phyloP scores from a whole-genome alignment of 2,888 invertebrate species.

The Eucera pruinosa region DNA sequence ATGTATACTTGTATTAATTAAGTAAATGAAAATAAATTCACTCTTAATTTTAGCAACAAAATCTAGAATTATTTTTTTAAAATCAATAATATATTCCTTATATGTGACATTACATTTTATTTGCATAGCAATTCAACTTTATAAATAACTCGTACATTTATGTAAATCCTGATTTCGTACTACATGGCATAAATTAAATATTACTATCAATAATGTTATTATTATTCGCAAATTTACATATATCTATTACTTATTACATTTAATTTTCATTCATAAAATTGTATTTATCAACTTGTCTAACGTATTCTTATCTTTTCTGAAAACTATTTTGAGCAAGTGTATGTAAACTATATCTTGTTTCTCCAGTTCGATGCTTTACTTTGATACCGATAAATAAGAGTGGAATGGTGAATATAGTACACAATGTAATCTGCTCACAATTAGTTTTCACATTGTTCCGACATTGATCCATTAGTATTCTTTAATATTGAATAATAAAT shows the following conservation, averaged over 20 bases:
- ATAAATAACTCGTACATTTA: too few species aligned
- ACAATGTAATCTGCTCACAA: constrained; percentile 23
- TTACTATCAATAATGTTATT: too few species aligned
- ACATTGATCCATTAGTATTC: constrained; percentile 35
- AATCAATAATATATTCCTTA: background rate
- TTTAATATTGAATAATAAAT: constrained; percentile 43
- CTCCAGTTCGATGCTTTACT: too few species aligned
- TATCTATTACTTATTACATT: too few species aligned
- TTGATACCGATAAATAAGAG: constrained; percentile 8
- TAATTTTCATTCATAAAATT: too few species aligned
- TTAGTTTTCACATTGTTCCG: constrained; percentile 41
- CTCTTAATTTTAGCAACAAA: background rate
- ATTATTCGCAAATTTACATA: too few species aligned
- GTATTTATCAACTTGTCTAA: too few species aligned
- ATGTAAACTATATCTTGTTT: too few species aligned
- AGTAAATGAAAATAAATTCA: background rate
- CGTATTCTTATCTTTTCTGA: background rate
- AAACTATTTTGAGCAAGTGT: background rate
- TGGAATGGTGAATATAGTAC: background rate
- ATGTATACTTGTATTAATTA: background rate
- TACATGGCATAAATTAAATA: too few species aligned
- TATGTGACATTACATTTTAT: too few species aligned
- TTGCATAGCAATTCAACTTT: too few species aligned
- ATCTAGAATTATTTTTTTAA: background rate
- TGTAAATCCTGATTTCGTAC: too few species aligned